Conservation (phyloP, 2,113 vertebrate genomes). For the Sminthopsis crassicaudata region DNA sequence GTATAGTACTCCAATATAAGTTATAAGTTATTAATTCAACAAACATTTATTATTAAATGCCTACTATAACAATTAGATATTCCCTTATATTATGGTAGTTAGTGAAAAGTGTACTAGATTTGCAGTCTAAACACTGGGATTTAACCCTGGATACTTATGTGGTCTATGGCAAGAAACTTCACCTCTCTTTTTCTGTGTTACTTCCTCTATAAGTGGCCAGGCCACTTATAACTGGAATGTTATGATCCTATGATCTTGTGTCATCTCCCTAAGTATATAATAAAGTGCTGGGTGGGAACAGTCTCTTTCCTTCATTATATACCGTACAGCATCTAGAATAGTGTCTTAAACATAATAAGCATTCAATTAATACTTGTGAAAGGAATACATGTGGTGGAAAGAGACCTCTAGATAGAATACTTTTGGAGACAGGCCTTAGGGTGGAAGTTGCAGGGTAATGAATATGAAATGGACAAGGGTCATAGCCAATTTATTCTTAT, state of each 20-base stretch:
- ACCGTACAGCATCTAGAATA: background rate
- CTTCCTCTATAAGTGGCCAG: background rate
- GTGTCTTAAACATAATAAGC: background rate
- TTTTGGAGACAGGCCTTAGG: background rate
- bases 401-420: background rate
- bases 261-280: background rate
- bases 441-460: background rate
- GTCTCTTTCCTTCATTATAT: background rate
- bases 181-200: background rate
- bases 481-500: constrained; percentile 36
- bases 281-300: background rate
- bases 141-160: background rate
- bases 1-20: background rate
- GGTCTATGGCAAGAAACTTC: background rate
- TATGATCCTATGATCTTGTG: background rate
- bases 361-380: background rate
- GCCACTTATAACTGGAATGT: background rate
- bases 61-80: background rate
- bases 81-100: background rate
- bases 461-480: constrained; percentile 32
- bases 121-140: background rate
- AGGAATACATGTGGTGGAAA: background rate
- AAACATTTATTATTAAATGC: background rate
- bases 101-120: background rate
- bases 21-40: background rate